phyloP scores from a whole-genome alignment of 1,140 invertebrate species.

The Bombyx mori region DNA sequence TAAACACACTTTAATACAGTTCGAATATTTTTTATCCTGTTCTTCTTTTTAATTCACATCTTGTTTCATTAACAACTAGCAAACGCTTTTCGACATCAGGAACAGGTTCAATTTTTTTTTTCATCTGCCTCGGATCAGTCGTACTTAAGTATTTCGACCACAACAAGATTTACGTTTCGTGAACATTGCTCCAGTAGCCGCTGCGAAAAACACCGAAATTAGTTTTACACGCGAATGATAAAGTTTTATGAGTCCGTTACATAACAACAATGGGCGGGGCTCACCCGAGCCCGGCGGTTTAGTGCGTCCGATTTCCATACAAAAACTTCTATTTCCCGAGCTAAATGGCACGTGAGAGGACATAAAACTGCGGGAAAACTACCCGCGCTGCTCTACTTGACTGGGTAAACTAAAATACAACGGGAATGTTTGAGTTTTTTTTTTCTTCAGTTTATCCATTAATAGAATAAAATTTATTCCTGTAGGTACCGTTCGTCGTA shows the following conservation, averaged over 20 bases:
- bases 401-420: no score
- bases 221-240: slow-evolving; percentile 43
- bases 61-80: no score
- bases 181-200: no score
- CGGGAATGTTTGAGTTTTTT: slow-evolving; percentile 10
- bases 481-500: no score
- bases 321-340: slow-evolving; percentile 45
- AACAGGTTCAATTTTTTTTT: no score
- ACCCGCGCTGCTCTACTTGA: slow-evolving; percentile 27
- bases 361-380: slow-evolving; percentile 65
- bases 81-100: no score
- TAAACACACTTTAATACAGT: no score
- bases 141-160: no score
- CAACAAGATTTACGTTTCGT: no score
- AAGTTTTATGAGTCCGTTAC: slow-evolving; percentile 59
- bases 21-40: no score
- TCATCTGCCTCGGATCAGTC: no score
- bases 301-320: slow-evolving; percentile 47
- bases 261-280: slow-evolving; percentile 56
- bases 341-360: slow-evolving; percentile 55
- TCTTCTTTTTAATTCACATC: no score
- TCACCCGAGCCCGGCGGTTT: slow-evolving; percentile 40
- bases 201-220: slow-evolving; percentile 17
- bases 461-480: neutral
- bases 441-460: slow-evolving; percentile 30